Base-by-base conservation (phyloP, 2,888 invertebrate genomes). In the Tinea pellionella region DNA sequence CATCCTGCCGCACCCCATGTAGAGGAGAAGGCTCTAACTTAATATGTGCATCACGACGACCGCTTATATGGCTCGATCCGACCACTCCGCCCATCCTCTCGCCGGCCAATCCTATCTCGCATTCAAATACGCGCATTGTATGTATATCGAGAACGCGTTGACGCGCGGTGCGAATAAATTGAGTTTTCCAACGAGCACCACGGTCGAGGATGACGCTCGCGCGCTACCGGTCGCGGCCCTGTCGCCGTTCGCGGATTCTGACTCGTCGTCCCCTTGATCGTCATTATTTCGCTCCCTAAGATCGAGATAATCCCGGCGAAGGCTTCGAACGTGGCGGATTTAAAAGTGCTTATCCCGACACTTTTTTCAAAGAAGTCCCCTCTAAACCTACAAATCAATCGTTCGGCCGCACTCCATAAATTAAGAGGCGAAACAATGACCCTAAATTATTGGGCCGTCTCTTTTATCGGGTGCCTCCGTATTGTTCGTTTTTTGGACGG, bases 11-110 rank as follows among this genome's bases (percentile, higher is more conserved):
- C 75, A 72, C 73, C 78, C 71, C 85, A 81, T 85, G 80, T 83
- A 81, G 70, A 84, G 82, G 61, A 57, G 61, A 55, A 61, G 64
- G 65, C 73, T 70, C 79, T 77, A 82, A 83, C 84, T 87, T 86
- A 87, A 87, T 87, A 87, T 87, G 85, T 86, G 86, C 86, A 81
- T 84, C 86, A 86, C 86, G 86, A 86, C 75, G 67, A 68, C 64
- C 74, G 77, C 84, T 73, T 85, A 86, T 85, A 85, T 83, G 84
- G 86, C 69, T 68, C 69, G 69, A 15, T 1, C 67, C 67, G 59
- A 29, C 51, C 37, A 37, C 58, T 30, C 60, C 43, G 68, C 70
- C 68, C 77, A 77, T 78, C 80, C 80, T n/a, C 59, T 72, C 71
- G 71, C 66, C 74, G 77, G 72, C 86, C 85, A 85, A 85, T 84